Evolutionary conservation across 2,797 vertebrate species (phyloP).

Genomic region (Phataginus tetradactyla): DNA sequence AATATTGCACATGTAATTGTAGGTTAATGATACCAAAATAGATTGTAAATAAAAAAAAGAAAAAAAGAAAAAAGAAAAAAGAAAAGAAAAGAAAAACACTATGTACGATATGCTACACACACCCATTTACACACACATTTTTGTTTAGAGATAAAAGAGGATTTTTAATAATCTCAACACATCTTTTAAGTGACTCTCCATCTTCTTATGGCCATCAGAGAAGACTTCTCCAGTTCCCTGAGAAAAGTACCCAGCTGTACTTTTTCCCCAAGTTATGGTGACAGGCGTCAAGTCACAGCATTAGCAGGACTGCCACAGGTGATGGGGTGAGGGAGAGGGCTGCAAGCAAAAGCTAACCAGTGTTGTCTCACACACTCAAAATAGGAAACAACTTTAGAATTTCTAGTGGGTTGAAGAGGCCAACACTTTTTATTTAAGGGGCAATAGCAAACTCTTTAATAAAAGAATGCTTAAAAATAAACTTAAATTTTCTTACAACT

Average conservation of each 20-base stretch:
- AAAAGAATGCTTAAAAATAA: neutral
- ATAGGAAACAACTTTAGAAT: conserved; percentile 3
- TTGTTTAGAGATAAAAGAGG: neutral
- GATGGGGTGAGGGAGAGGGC: neutral
- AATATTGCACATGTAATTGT: too few relatives aligned
- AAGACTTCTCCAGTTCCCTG: neutral
- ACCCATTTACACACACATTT: neutral
- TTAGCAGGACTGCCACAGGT: conserved; percentile 17
- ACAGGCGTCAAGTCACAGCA: conserved; percentile 54
- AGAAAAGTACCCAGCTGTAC: conserved; percentile 56
- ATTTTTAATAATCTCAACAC: neutral
- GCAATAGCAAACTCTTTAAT: conserved; percentile 15
- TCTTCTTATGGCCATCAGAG: neutral
- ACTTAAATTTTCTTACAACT: conserved; percentile 33
- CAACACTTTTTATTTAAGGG: neutral
- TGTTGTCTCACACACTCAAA: neutral
- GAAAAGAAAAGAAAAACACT: conserved; percentile 25
- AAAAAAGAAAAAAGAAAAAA: too few relatives aligned
- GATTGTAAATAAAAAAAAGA: too few relatives aligned
- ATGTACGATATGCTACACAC: neutral
- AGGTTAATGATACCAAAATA: too few relatives aligned
- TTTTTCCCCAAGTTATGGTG: conserved; percentile 24
- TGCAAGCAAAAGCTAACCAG: neutral
- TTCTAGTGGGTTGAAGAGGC: neutral
- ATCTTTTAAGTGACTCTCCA: neutral